Conservation (phyloP, 2,113 vertebrate genomes). For the Malaclemys terrapin region DNA sequence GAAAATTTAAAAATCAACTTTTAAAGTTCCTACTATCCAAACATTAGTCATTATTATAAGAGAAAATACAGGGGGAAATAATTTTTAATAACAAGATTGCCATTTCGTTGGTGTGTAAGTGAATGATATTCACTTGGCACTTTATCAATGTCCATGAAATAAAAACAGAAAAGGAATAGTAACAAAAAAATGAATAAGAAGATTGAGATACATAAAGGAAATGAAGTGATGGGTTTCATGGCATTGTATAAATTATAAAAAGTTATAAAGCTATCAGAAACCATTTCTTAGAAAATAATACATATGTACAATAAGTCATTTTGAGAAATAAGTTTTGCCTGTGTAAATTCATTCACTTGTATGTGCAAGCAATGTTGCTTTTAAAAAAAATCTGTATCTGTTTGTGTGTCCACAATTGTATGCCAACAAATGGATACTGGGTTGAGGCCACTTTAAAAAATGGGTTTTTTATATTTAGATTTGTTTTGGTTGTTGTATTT, state of each 20-base stretch:
- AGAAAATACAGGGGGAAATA: neutral
- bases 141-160: neutral
- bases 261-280: neutral
- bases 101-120: neutral
- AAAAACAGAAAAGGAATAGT: neutral
- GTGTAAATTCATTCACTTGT: conserved; percentile 2
- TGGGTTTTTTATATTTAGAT: neutral
- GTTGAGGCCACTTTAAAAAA: neutral
- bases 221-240: neutral
- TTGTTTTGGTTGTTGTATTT: neutral
- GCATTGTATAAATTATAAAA: neutral
- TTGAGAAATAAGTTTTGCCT: neutral
- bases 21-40: neutral
- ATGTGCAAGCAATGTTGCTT: neutral
- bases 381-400: neutral
- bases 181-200: neutral
- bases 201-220: neutral
- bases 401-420: neutral
- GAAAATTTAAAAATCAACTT: neutral
- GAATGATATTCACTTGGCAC: neutral
- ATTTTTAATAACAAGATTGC: neutral
- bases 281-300: neutral
- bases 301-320: neutral
- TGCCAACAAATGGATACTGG: neutral
- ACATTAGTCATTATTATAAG: neutral